These are phyloP conservation scores for Acanthurus lineatus DNA, from an alignment of 2,797 vertebrate species.

Conservation along the genomic window DNA sequence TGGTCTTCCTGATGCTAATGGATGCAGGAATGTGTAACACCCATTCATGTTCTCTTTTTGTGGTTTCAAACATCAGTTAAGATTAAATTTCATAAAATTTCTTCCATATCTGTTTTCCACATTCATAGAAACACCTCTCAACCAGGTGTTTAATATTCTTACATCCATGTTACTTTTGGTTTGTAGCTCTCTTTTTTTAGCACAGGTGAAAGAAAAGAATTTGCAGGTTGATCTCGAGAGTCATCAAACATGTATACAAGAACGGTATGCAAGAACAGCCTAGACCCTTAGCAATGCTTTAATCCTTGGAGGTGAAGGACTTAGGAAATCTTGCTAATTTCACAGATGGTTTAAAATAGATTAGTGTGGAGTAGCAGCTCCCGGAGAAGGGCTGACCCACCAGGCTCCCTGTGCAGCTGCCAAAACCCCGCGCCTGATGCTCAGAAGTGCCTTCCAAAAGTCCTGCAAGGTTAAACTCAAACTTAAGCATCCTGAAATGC, in stretches of 20 bases:
- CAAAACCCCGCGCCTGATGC: slow-evolving; percentile 86
- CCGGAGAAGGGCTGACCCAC: slow-evolving; percentile 87
- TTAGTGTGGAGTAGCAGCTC: slow-evolving; percentile 89
- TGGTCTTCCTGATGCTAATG: slow-evolving; percentile 51
- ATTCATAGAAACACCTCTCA: not conserved
- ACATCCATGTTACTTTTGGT: slow-evolving; percentile 4
- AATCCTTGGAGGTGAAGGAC: slow-evolving; percentile 91
- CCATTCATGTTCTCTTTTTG: slow-evolving; percentile 25
- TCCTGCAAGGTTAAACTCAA: slow-evolving; percentile 91
- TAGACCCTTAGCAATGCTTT: slow-evolving; percentile 85
- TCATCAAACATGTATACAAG: slow-evolving; percentile 74
- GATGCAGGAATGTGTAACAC: slow-evolving; percentile 47
- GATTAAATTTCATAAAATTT: slow-evolving; percentile 16
- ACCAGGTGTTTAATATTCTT: slow-evolving; percentile 33
- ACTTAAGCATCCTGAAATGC: slow-evolving; percentile 84
- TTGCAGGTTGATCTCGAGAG: slow-evolving; percentile 60
- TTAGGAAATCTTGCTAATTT: slow-evolving; percentile 92
- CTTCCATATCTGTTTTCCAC: not conserved
- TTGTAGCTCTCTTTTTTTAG: slow-evolving; percentile 20
- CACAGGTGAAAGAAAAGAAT: slow-evolving; percentile 47
- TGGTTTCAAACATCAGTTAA: slow-evolving; percentile 20
- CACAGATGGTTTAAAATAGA: slow-evolving; percentile 93
- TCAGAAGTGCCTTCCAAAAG: slow-evolving; percentile 90
- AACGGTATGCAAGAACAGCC: slow-evolving; percentile 79
- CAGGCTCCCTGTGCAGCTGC: slow-evolving; percentile 89